Evolutionary conservation across 2,797 vertebrate genomes (phyloP).

Genomic region (Trachurus trachurus): DNA sequence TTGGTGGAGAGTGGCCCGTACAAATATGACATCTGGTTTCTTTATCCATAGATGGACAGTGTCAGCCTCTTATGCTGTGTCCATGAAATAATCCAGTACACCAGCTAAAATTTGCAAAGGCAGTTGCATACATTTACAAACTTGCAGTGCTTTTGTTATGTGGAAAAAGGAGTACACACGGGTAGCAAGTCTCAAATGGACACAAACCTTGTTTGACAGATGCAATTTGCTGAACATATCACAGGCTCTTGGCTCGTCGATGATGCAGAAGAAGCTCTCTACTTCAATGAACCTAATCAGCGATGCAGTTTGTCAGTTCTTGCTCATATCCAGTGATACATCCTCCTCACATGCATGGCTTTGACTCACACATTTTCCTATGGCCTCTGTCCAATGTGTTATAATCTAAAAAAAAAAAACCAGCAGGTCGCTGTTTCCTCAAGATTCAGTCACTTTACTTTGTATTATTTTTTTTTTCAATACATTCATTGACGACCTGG

Average conservation of each 20-base stretch:
- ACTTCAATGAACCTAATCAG: not conserved
- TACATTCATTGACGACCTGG: no score
- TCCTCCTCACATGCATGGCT: no score
- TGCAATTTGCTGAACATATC: conserved; percentile 1
- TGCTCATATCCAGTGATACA: no score
- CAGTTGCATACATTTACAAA: not conserved
- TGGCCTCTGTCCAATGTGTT: not conserved
- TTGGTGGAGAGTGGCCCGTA: no score
- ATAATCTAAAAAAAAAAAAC: conserved; percentile 3
- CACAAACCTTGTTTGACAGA: conserved; percentile 12
- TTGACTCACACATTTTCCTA: no score
- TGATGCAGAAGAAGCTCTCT: not conserved
- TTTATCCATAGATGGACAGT: not conserved
- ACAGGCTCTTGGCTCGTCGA: not conserved
- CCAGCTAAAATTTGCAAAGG: not conserved
- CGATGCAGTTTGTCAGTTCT: not conserved
- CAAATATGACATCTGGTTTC: not conserved
- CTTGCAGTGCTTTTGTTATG: not conserved
- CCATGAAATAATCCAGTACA: not conserved
- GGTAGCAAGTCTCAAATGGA: not conserved
- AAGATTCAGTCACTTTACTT: not conserved
- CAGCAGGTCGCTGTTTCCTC: not conserved
- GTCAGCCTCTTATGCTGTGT: not conserved
- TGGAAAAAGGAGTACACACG: not conserved
- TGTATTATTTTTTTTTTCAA: no score